phyloP scores from a whole-genome alignment of 2,888 invertebrate genomes.

The Seladonia tumulorum region DNA sequence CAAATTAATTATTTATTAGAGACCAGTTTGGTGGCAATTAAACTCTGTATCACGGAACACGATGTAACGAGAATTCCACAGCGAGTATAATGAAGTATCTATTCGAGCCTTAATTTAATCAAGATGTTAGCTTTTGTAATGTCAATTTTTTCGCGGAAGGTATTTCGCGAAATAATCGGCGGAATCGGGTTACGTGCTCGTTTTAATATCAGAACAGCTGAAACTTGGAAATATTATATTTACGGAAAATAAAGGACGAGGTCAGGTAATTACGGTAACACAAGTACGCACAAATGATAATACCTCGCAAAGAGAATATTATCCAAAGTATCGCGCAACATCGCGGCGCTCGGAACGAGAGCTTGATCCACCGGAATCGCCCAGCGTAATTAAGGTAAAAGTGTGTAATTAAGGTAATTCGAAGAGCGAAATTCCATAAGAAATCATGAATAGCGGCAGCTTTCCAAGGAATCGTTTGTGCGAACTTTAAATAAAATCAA shows the following conservation, averaged over 20 bases:
- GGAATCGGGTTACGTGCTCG: not conserved
- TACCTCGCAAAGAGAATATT: not conserved
- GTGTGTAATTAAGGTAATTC: conserved; percentile 8
- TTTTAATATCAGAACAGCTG: not conserved
- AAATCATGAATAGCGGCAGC: not conserved
- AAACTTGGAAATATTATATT: not conserved
- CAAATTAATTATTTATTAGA: not conserved
- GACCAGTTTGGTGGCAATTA: not conserved
- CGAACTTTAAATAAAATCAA: not conserved
- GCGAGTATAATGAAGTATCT: not conserved
- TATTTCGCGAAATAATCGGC: not conserved
- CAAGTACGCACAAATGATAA: not conserved
- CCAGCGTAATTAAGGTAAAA: not conserved
- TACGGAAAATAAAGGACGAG: not conserved
- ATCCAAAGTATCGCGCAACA: not conserved
- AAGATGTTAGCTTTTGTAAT: not conserved
- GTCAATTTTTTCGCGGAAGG: not conserved
- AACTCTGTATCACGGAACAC: not conserved
- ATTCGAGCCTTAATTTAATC: not conserved
- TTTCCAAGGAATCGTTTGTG: not conserved
- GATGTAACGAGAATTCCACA: not conserved
- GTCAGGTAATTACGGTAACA: not conserved
- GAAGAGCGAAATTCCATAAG: not conserved
- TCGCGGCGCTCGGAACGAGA: not conserved
- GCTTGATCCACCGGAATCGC: conserved; percentile 10